phyloP scores from a whole-genome alignment of 1,140 invertebrate genomes.

The Saccostrea cuccullata region DNA sequence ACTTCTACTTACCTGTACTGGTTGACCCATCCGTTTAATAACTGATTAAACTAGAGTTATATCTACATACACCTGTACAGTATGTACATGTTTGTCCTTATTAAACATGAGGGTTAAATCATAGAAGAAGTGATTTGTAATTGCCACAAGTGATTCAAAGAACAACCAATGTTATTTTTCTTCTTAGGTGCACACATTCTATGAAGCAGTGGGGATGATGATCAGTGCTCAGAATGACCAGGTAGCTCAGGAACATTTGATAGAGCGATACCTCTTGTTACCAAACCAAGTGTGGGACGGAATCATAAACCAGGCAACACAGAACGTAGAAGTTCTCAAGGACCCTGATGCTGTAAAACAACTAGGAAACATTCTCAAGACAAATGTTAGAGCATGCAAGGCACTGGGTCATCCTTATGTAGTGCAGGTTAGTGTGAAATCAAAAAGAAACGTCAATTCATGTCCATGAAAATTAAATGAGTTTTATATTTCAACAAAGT shows the following conservation, averaged over 20 bases:
- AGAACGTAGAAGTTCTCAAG: conserved; percentile 97
- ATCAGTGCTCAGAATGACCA: conserved; percentile 96
- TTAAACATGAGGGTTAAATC: too few species aligned
- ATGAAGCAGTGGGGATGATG: conserved; percentile 99
- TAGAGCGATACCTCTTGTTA: conserved; percentile 98
- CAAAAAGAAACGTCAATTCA: too few species aligned
- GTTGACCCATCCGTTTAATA: too few species aligned
- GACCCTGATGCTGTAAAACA: conserved; percentile 98
- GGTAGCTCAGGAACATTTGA: conserved; percentile 91
- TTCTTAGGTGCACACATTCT: conserved; percentile 97
- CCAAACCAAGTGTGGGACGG: conserved; percentile 99
- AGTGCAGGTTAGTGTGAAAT: conserved; percentile 83
- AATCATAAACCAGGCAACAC: conserved; percentile 96
- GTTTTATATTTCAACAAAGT: too few species aligned
- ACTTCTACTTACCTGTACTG: too few species aligned
- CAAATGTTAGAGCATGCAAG: conserved; percentile 98
- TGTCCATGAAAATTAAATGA: too few species aligned
- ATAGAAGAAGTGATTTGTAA: not conserved
- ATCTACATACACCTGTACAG: too few species aligned
- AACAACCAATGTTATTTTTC: conserved; percentile 26
- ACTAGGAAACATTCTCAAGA: conserved; percentile 98
- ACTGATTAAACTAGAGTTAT: too few species aligned
- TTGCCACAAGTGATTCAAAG: not conserved
- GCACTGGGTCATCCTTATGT: conserved; percentile 98
- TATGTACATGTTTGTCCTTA: too few species aligned